These are phyloP conservation scores for Urocynchramus pylzowi DNA, from an alignment of 2,113 vertebrate genomes.

Conservation along the genomic window DNA sequence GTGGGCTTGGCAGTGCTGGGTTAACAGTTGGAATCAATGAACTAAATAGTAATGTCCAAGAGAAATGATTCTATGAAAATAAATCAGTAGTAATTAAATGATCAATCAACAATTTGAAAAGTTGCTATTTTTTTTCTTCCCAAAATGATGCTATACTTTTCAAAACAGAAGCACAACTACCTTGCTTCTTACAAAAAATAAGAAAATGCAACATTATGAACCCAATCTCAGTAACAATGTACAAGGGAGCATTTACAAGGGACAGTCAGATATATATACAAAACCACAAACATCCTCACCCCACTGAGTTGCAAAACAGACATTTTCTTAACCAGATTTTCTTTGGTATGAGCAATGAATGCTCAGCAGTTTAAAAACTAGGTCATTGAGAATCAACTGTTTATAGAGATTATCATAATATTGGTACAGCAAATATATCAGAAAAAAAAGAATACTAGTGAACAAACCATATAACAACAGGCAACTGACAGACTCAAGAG, in stretches of 20 bases:
- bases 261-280: not conserved
- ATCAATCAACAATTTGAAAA: not conserved
- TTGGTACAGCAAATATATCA: not conserved
- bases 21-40: not conserved
- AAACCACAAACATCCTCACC: not conserved
- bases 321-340: not conserved
- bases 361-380: slow-evolving; percentile 15
- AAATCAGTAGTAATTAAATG: not conserved
- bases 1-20: not conserved
- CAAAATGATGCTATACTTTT: not conserved
- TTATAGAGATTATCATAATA: slow-evolving; percentile 24
- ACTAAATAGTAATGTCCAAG: not conserved
- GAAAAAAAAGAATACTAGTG: not conserved
- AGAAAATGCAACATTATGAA: not conserved
- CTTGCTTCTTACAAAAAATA: not conserved
- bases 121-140: not conserved
- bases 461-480: not conserved
- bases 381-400: not conserved
- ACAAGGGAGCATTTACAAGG: not conserved
- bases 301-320: not conserved
- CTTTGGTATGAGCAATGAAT: not conserved
- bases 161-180: not conserved
- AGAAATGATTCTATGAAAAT: not conserved
- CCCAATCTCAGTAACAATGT: not conserved
- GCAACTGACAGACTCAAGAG: not conserved